phyloP scores from a whole-genome alignment of 2,797 vertebrate species.

The Rhinella marina region DNA sequence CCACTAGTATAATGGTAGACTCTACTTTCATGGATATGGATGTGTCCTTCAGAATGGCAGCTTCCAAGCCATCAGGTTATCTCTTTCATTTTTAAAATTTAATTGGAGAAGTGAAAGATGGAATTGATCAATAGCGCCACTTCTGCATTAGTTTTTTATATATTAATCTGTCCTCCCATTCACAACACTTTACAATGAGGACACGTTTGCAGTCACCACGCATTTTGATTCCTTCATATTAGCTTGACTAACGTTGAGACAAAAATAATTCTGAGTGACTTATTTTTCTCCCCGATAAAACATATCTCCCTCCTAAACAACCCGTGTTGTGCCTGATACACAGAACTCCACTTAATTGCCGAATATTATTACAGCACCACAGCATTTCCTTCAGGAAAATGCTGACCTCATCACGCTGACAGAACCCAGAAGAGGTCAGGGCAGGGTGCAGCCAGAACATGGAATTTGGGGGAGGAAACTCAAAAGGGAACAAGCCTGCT shows the following conservation, averaged over 20 bases:
- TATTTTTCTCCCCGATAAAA: background rate
- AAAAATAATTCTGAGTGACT: background rate
- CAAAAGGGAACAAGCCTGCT: slow-evolving; percentile 12
- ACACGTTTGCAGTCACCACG: background rate
- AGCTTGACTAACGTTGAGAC: background rate
- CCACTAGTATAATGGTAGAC: no score
- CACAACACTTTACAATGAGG: background rate
- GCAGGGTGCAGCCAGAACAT: slow-evolving; percentile 51
- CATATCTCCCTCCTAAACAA: background rate
- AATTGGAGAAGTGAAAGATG: no score
- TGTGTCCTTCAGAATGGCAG: no score
- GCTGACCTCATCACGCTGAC: slow-evolving; percentile 55
- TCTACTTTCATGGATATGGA: no score
- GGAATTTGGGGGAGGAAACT: slow-evolving; percentile 52
- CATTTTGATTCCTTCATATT: background rate
- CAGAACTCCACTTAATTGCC: slow-evolving; percentile 18
- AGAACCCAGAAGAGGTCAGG: slow-evolving; percentile 41
- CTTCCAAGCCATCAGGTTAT: no score
- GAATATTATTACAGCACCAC: slow-evolving; percentile 39
- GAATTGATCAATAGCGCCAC: no score
- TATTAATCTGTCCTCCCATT: no score
- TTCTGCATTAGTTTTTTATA: no score
- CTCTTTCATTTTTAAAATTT: no score
- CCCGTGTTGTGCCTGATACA: background rate
- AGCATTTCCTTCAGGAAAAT: slow-evolving; percentile 57